Conservation (phyloP, 2,888 invertebrate genomes). For the Parnassius orleans region DNA sequence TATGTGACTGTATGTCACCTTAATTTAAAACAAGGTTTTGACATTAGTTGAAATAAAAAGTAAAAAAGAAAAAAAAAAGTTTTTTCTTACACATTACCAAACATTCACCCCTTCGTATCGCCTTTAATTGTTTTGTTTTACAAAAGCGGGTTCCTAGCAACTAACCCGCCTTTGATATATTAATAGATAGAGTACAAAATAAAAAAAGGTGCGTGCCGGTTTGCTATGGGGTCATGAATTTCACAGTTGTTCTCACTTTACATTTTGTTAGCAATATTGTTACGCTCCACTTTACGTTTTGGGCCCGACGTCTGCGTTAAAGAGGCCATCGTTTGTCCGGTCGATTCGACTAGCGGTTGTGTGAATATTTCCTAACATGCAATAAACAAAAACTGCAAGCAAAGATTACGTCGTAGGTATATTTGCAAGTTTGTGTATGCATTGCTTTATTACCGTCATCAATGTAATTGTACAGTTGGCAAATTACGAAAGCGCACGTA, state of each 20-base stretch:
- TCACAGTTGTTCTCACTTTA: slow-evolving; percentile 38
- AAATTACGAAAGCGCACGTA: slow-evolving; percentile 2
- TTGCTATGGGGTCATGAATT: slow-evolving; percentile 63
- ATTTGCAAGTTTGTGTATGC: not conserved
- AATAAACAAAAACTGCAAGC: slow-evolving; percentile 5
- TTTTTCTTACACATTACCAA: too few species aligned
- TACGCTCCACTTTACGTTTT: slow-evolving; percentile 24
- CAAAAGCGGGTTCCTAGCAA: slow-evolving; percentile 10
- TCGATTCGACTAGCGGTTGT: slow-evolving; percentile 22
- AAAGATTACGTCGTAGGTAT: not conserved
- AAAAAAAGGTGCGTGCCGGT: slow-evolving; percentile 49
- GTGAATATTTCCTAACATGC: slow-evolving; percentile 6
- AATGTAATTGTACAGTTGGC: not conserved
- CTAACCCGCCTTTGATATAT: slow-evolving; percentile 23
- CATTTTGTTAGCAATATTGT: slow-evolving; percentile 31
- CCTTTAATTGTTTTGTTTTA: slow-evolving; percentile 3
- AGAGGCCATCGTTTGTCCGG: slow-evolving; percentile 10
- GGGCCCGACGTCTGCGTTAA: slow-evolving; percentile 20
- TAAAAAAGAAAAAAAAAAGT: too few species aligned
- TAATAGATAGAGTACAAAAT: slow-evolving; percentile 49
- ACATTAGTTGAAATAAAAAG: too few species aligned
- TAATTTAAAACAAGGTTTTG: too few species aligned
- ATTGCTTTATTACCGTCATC: not conserved
- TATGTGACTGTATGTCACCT: too few species aligned
- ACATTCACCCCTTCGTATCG: not conserved